Conservation (phyloP, 2,797 vertebrate species). For the Pseudochromis fuscus region DNA sequence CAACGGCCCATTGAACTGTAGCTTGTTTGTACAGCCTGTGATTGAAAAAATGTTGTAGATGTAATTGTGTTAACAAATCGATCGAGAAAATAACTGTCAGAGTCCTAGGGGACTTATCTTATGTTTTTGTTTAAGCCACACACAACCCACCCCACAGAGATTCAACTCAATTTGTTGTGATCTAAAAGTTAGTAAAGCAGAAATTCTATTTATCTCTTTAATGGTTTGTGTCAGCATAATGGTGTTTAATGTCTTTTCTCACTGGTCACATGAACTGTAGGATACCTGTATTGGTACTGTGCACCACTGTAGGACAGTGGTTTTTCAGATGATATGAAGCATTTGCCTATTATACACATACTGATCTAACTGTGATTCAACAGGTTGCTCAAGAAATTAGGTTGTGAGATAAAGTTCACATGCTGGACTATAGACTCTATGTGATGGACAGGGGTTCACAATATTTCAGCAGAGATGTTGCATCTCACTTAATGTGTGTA, state of each 20-base stretch:
- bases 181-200: not conserved
- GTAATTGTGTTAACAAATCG: too few relatives aligned
- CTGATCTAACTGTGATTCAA: not conserved
- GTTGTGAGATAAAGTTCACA: not conserved
- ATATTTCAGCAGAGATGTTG: not conserved
- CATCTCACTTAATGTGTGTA: slow-evolving; percentile 1
- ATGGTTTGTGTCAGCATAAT: not conserved
- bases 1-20: not conserved
- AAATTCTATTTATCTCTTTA: not conserved
- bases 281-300: not conserved
- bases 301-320: too few relatives aligned
- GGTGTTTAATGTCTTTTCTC: not conserved
- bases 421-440: not conserved
- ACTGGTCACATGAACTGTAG: not conserved
- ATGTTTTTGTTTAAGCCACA: not conserved
- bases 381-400: slow-evolving; percentile 3
- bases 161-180: too few relatives aligned
- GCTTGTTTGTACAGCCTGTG: too few relatives aligned
- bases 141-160: not conserved
- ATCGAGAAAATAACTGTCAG: not conserved
- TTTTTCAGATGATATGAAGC: not conserved
- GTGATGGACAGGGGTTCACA: not conserved
- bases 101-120: not conserved
- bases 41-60: too few relatives aligned
- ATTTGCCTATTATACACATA: not conserved